Conservation (phyloP, 2,797 vertebrate genomes). For the Otus scops region DNA sequence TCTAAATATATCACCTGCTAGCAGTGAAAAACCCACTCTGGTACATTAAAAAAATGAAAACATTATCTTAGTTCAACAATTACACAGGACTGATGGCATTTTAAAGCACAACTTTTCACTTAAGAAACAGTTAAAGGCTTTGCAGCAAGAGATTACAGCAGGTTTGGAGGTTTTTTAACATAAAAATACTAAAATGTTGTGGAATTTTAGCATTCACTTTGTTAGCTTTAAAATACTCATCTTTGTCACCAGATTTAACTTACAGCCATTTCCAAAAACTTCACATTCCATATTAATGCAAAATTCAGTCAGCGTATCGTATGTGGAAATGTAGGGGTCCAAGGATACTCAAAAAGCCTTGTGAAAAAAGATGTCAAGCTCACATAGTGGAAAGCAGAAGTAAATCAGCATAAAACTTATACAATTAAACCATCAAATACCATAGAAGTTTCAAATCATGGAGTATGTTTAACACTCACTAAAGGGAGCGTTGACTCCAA, state of each 20-base stretch:
- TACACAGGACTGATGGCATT: not conserved
- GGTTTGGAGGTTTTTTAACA: not conserved
- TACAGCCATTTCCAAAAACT: not conserved
- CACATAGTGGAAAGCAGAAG: not conserved
- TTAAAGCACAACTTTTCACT: not conserved
- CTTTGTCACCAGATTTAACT: not conserved
- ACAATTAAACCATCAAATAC: not conserved
- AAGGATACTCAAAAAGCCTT: not conserved
- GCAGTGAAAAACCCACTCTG: not conserved
- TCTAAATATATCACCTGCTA: not conserved
- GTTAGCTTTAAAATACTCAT: not conserved
- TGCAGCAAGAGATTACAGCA: not conserved
- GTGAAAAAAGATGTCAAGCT: not conserved
- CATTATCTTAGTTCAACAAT: not conserved
- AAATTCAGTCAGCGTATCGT: not conserved
- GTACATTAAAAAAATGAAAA: not conserved
- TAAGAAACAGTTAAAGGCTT: not conserved
- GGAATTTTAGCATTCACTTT: not conserved
- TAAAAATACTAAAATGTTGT: not conserved
- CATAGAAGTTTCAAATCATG: not conserved
- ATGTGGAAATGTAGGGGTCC: not conserved
- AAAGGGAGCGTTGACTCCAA: not conserved
- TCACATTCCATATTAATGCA: not conserved
- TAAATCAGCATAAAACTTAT: not conserved
- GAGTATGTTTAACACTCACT: not conserved